Conservation (phyloP, 2,797 vertebrate genomes). For the Cyclopterus lumpus region DNA sequence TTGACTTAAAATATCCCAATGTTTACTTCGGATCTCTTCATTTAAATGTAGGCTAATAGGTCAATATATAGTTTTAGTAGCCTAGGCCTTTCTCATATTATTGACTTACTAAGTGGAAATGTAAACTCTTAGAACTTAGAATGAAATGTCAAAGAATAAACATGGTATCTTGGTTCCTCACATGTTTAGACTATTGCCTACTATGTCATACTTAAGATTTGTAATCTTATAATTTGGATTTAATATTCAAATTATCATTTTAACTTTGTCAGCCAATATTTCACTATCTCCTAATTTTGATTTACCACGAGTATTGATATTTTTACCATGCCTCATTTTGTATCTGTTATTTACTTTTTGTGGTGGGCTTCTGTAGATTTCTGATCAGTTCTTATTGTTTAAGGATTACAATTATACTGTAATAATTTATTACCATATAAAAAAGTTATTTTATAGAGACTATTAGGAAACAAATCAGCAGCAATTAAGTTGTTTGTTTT, state of each 20-base stretch:
- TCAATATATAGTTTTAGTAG: background rate
- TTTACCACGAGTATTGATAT: background rate
- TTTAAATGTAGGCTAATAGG: background rate
- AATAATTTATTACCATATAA: slow-evolving; percentile 3
- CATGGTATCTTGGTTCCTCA: background rate
- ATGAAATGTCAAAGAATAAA: background rate
- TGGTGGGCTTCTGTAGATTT: background rate
- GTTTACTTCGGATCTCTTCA: background rate
- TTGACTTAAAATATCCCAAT: background rate
- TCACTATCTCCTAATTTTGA: background rate
- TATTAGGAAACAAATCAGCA: slow-evolving; percentile 35
- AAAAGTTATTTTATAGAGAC: background rate
- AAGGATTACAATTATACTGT: background rate
- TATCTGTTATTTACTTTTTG: background rate
- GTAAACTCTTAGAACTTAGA: background rate
- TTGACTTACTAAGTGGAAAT: background rate
- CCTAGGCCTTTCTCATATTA: background rate
- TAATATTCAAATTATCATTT: background rate
- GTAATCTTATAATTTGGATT: background rate
- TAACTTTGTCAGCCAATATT: background rate
- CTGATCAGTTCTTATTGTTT: background rate
- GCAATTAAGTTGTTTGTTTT: slow-evolving; percentile 40
- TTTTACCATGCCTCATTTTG: background rate
- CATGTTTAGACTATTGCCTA: background rate
- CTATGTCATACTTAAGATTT: background rate